phyloP scores from a whole-genome alignment of 2,888 invertebrate species.

The Sarcophaga variegata region DNA sequence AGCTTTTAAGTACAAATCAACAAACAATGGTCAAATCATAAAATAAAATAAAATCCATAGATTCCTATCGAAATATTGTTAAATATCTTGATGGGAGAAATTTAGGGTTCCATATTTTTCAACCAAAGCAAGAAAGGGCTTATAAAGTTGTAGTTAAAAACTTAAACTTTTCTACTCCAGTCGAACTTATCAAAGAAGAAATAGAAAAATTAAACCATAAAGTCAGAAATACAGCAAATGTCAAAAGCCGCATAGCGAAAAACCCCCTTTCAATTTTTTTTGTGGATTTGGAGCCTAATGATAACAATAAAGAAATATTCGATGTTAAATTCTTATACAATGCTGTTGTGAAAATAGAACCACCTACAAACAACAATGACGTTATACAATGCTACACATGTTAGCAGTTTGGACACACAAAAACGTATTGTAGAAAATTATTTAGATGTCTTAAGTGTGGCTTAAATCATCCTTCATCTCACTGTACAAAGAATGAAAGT shows the following conservation, averaged over 20 bases:
- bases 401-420: too few species aligned
- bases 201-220: constrained; percentile 22
- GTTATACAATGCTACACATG: background rate
- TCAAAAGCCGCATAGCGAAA: background rate
- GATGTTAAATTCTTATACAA: constrained; percentile 21
- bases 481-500: too few species aligned
- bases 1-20: too few species aligned
- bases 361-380: constrained; percentile 31
- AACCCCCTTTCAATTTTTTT: constrained; percentile 20
- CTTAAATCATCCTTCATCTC: too few species aligned
- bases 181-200: background rate
- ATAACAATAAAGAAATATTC: constrained; percentile 21
- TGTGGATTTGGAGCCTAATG: constrained; percentile 34
- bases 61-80: background rate
- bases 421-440: too few species aligned
- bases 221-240: constrained; percentile 18
- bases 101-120: too few species aligned
- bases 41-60: background rate
- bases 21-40: background rate
- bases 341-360: background rate
- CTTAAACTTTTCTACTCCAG: constrained; percentile 22
- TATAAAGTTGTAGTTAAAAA: constrained; percentile 27
- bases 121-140: too few species aligned
- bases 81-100: too few species aligned
- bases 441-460: too few species aligned